phyloP scores from a whole-genome alignment of 1,140 invertebrate species.

The Drosophila cardini region DNA sequence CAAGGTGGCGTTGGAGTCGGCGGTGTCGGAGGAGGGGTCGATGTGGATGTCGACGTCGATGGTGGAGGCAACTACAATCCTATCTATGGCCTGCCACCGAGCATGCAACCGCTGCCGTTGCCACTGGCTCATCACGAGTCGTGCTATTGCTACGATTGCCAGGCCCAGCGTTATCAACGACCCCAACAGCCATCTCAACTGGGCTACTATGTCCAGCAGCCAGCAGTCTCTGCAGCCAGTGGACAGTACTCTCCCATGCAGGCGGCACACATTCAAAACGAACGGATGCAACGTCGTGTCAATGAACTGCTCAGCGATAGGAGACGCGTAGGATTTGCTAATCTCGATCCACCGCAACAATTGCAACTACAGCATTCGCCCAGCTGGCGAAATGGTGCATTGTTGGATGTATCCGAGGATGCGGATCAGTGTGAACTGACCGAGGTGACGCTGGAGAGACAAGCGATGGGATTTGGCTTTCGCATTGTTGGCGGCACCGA shows the following conservation, averaged over 20 bases:
- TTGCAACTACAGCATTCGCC: constrained; percentile 64
- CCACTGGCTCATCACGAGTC: constrained; percentile 75
- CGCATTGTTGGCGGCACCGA: constrained; percentile 99
- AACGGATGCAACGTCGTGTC: constrained; percentile 78
- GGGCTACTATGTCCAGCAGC: constrained; percentile 61
- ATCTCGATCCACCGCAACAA: constrained; percentile 70
- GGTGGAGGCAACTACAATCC: constrained; percentile 53
- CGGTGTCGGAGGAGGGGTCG: neutral
- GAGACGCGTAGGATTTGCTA: constrained; percentile 76
- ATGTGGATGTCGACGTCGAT: constrained; percentile 49
- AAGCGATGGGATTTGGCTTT: constrained; percentile 97
- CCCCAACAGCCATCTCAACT: constrained; percentile 39
- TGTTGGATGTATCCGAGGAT: constrained; percentile 70
- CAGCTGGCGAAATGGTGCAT: constrained; percentile 70
- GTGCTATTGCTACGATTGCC: constrained; percentile 83
- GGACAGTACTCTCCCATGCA: constrained; percentile 75
- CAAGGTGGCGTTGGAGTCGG: constrained; percentile 38
- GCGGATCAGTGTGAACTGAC: constrained; percentile 89
- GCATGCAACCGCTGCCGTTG: constrained; percentile 69
- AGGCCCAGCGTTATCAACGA: constrained; percentile 72
- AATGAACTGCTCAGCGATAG: constrained; percentile 79
- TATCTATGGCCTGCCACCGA: constrained; percentile 75
- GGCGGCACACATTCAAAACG: constrained; percentile 80
- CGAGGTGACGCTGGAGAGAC: constrained; percentile 91
- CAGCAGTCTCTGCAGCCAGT: constrained; percentile 15